Evolutionary conservation across 1,140 invertebrate genomes (phyloP), one percentile per base, ranked within the genome.

Genomic region (Drosophila trapezifrons): DNA sequence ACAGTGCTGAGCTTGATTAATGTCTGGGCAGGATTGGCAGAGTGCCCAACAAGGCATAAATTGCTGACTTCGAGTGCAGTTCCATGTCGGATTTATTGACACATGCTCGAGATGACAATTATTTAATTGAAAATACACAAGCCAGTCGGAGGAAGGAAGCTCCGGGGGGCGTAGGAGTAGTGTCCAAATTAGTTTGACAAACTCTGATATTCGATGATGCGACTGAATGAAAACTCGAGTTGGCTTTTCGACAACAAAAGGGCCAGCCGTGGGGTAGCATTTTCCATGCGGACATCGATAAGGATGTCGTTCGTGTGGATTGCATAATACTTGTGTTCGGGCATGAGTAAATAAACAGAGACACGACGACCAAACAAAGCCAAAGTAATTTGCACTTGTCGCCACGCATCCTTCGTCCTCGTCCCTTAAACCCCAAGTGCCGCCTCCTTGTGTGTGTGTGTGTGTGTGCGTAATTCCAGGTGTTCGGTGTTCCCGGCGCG

Each of bases 201-300:
- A 80, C 81, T 76, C 49, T 70, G 75, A 60, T 55, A 42, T 76
- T 55, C 55, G 63, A 38, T 56, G 56, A 67, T 49, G 27, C 17
- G 77, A 43, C 32, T 47, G 58, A 35, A 35, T 47, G 52, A 45
- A 62, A 60, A 47, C 65, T 43, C 54, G 20, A 47, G 54, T 32
- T 56, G 59, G 58, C 72, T 78, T 77, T 57, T 87, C 77, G 66
- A 69, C 80, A 54, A 73, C 71, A 47, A 78, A 69, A 59, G 65
- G 58, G 52, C 73, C 69, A 71, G 46, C 70, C 27, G 35, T 35
- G 38, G 51, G 46, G 70, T 40, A 45, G 71, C 59, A 82, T 72
- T 82, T 86, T 60, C 59, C 67, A 78, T 76, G 65, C 64, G 55
- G 67, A 66, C 67, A 83, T 83, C 73, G 79, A 87, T 86, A 70